Conservation (phyloP, 2,888 invertebrate genomes). For the Apeira syringaria region DNA sequence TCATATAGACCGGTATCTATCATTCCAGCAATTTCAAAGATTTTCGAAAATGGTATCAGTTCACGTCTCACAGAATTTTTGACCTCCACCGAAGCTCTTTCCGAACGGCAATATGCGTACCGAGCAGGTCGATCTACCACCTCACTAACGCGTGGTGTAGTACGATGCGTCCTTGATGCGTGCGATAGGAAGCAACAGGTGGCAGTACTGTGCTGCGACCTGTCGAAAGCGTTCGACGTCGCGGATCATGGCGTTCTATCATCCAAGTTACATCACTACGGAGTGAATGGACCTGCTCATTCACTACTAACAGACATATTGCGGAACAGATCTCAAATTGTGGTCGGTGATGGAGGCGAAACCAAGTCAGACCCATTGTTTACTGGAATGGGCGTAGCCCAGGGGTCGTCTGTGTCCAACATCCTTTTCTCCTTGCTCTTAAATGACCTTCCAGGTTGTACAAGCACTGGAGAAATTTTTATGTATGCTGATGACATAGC, state of each 20-base stretch:
- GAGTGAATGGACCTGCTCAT: background rate
- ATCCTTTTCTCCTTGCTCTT: background rate
- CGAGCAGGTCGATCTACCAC: conserved; percentile 1
- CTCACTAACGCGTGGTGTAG: background rate
- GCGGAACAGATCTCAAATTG: background rate
- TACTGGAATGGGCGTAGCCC: conserved; percentile 3
- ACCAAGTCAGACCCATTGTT: background rate
- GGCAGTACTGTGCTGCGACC: conserved; percentile 3
- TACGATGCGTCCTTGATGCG: background rate
- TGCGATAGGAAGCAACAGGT: background rate
- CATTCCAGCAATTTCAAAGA: conserved; percentile 1
- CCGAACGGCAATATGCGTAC: background rate
- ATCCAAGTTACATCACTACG: conserved; percentile 1
- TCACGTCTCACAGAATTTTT: background rate
- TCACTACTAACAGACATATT: background rate
- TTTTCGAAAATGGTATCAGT: conserved; percentile 5
- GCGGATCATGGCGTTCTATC: conserved; percentile 1
- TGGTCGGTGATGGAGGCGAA: background rate
- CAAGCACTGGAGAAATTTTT: background rate
- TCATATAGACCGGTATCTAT: conserved; percentile 6
- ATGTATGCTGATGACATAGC: background rate
- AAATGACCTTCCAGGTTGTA: background rate
- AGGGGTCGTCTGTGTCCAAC: conserved; percentile 8
- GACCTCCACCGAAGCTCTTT: background rate
- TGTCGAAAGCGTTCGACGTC: conserved; percentile 8